Evolutionary conservation across 1,140 invertebrate genomes (phyloP), one percentile per base, ranked within the genome.

Genomic region (Globodera ellingtonae): DNA sequence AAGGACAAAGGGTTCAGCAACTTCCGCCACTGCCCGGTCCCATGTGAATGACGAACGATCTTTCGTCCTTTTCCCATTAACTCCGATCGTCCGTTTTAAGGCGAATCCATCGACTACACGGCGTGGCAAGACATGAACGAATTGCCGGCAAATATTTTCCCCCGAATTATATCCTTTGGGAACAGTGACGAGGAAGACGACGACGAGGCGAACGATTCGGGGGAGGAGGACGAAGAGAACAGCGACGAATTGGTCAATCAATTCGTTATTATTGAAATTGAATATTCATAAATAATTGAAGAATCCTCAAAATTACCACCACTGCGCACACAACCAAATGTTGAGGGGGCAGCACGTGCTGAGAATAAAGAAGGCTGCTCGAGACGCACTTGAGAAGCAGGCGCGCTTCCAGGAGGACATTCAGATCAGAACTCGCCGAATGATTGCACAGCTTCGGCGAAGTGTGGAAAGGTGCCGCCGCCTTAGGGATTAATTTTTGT

Each of bases 91-190:
- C 5, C 67, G 35, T 66, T 67, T 48, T 35, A 35, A 77, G 75
- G 75, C 21, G 75, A 77, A 21, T 77, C 75, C 13, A 84, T 89
- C 56, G 88, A 89, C 73, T 89, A 88, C 73, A 89, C 82, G 73
- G 87, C 87, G 10, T 89, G 87, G 87, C 87, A 89, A 81, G 87
- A 89, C 71, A 87, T 89, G 86, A 89, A 82, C 73, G 83, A 84
- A 73, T 78, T 84, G 66, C 83, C 87, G 9, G 69, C 72, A 46
- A 89, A 89, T 72, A 85, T 89, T 62, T 86, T 89, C 70, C 87
- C 87, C 18, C 79, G 82, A 59, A 35, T 89, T 47, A 87, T 89
- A 62, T 86, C 89, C 52, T 81, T 81, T 44, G 82, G 84, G 24
- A 84, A 89, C 18, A 84, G 89, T 9, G 82, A 83, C 6, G 85